Evolutionary conservation across 2,888 invertebrate genomes (phyloP), one percentile per base, ranked within the genome.

Genomic region (Achlya flavicornis): DNA sequence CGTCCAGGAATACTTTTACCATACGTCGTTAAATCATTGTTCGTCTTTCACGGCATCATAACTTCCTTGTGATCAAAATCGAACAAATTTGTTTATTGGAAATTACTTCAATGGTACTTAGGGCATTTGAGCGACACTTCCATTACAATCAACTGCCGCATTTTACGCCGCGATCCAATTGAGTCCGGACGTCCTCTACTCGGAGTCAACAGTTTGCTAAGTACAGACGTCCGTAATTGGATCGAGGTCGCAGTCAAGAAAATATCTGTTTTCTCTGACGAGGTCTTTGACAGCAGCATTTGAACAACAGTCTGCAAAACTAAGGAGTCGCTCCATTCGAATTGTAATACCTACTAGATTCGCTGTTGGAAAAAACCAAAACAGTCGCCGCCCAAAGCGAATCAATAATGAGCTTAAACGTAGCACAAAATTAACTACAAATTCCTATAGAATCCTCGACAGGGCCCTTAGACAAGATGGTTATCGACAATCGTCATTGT

Each of bases 181-280:
- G 53, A 53, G 53, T 53, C 53, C 53, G 53, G 53, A 53, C 19
- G 53, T 53, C 53, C 19, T 53, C 53, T 53, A 53, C 53, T 16
- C 53, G 7, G 53, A 53, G 53, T 53, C 53, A 19, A 53, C 53
- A 19, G 53, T 19, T 16, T 4, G 19, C 53, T 53, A 53, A 53
- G 53, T 26, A 26, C 26, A 14, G 53, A 8, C 53, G 48, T 48
- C 12, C 7, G 53, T 53, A 53, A 53, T 53, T 53, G 53, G 53
- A 10, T 19, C 53, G 53, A 53, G 53, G 53, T 53, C 53, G 10
- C 16, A 53, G 4, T 19, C 8, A 53, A 53, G 48, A 48, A 53
- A 53, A 53, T 26, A 26, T 26, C 26, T 26, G 53, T 53, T 19
- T 48, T 19, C 19, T n/a, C 7, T 6, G 7, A n/a, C 46, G 12